Evolutionary conservation across 2,113 vertebrate genomes (phyloP).

Genomic region (Dolichallabes microphthalmus): DNA sequence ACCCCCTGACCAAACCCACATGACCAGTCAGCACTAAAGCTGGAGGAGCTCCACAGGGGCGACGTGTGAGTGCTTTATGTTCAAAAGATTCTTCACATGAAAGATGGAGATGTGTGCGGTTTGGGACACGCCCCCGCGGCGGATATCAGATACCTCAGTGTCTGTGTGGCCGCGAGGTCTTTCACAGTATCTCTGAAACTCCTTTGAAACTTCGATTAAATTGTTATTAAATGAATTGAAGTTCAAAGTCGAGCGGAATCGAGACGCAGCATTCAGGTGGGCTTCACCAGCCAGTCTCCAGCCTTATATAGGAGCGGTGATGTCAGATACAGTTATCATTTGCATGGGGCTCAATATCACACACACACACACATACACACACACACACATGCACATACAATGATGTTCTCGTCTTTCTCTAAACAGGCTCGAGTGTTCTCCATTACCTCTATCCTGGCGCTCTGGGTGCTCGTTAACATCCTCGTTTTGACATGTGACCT

Average conservation of each 20-base stretch:
- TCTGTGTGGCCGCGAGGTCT: background rate
- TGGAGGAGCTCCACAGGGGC: background rate
- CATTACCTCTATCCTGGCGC: constrained; percentile 5
- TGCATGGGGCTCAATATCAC: background rate
- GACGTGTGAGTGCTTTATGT: background rate
- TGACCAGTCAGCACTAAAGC: background rate
- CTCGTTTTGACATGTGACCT: constrained; percentile 35
- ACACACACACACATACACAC: background rate
- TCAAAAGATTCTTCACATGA: background rate
- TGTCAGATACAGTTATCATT: background rate
- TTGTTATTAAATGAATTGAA: background rate
- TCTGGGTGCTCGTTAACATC: constrained; percentile 25
- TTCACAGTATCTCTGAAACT: background rate
- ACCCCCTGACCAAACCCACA: background rate
- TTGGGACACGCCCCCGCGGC: background rate
- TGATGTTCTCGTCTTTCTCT: constrained; percentile 9
- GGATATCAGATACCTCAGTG: background rate
- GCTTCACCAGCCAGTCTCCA: background rate
- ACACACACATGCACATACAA: constrained; percentile 12
- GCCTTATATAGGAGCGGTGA: background rate
- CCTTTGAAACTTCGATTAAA: background rate
- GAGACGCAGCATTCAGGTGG: background rate
- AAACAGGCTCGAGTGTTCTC: background rate
- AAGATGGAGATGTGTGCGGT: background rate
- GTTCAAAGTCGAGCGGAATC: background rate